phyloP scores from a whole-genome alignment of 2,113 vertebrate species.

The Saguinus imperator region DNA sequence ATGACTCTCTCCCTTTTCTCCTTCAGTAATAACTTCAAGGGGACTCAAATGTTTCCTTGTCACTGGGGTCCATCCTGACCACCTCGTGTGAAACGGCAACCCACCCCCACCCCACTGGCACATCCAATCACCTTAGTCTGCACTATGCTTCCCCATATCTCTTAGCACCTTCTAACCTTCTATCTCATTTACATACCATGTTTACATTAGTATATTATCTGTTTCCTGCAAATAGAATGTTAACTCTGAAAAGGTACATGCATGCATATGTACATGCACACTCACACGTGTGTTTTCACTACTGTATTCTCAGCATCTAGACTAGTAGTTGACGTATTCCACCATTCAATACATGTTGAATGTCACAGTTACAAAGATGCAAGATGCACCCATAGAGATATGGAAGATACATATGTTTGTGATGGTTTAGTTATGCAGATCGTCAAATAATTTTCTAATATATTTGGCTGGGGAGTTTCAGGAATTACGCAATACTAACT shows the following conservation, averaged over 20 bases:
- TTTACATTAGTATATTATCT: not conserved
- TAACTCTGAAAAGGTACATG: not conserved
- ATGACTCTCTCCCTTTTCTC: not conserved
- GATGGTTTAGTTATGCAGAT: not conserved
- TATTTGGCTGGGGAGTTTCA: not conserved
- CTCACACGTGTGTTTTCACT: not conserved
- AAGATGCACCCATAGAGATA: not conserved
- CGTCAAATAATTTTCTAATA: not conserved
- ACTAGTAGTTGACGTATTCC: not conserved
- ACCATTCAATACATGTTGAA: not conserved
- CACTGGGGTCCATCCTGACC: not conserved
- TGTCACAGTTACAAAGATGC: not conserved
- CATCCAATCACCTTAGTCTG: not conserved
- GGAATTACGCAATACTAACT: rapidly evolving
- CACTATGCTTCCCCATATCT: not conserved
- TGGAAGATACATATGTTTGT: not conserved
- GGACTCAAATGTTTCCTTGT: not conserved
- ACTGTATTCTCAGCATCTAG: not conserved
- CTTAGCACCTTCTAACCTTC: not conserved
- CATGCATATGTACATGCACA: not conserved
- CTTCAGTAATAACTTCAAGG: not conserved
- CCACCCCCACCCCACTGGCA: not conserved
- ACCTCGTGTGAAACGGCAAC: not conserved
- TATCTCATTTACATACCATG: not conserved
- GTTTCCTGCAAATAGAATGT: not conserved